phyloP scores from a whole-genome alignment of 2,888 invertebrate genomes.

The Liposcelis brunnea region DNA sequence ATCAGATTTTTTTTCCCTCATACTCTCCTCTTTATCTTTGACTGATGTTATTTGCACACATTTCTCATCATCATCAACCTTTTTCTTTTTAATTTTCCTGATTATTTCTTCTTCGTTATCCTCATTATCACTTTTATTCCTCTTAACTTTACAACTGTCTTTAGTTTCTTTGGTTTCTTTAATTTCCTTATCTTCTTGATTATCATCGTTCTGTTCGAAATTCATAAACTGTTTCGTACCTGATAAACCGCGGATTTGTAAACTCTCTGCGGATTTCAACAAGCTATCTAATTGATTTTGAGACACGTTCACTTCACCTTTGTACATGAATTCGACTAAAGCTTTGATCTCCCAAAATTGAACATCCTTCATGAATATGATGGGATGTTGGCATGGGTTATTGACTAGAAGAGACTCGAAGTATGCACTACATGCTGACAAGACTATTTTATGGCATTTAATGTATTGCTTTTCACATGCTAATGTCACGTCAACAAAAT shows the following conservation, averaged over 20 bases:
- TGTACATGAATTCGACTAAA: constrained; percentile 78
- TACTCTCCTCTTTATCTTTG: not conserved
- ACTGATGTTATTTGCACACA: constrained; percentile 1
- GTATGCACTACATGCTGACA: constrained; percentile 72
- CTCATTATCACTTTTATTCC: not conserved
- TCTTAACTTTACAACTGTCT: too few relatives aligned
- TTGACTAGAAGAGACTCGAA: constrained; percentile 61
- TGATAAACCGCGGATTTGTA: constrained; percentile 59
- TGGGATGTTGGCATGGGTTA: constrained; percentile 74
- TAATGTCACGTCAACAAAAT: constrained; percentile 75
- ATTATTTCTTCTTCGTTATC: not conserved
- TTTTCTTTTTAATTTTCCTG: not conserved
- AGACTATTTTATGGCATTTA: constrained; percentile 65
- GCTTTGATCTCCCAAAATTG: constrained; percentile 71
- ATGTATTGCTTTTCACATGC: constrained; percentile 74
- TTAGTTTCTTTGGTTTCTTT: too few relatives aligned
- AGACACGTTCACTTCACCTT: constrained; percentile 73
- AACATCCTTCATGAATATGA: constrained; percentile 69
- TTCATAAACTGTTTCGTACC: not conserved
- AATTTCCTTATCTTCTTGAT: too few relatives aligned
- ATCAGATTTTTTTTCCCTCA: not conserved
- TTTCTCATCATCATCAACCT: constrained; percentile 1
- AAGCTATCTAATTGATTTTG: constrained; percentile 67
- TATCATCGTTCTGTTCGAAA: too few relatives aligned
- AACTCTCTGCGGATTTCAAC: constrained; percentile 65